Conservation (phyloP, 1,140 invertebrate genomes). For the Calliphora vicina region DNA sequence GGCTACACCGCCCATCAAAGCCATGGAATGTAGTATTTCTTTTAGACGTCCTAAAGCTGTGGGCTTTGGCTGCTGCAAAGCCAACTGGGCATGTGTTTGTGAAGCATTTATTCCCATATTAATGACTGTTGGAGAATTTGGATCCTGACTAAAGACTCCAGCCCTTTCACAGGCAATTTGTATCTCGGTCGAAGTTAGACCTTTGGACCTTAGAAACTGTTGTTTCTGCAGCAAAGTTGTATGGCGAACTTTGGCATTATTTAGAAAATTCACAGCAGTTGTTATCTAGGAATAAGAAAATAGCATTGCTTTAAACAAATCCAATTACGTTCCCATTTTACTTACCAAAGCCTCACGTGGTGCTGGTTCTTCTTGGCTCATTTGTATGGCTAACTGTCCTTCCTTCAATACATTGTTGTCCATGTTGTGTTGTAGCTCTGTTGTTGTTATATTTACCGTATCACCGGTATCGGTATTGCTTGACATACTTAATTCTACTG, state of each 20-base stretch:
- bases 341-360: slow-evolving; percentile 58
- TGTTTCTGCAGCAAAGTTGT: slow-evolving; percentile 80
- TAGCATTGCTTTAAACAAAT: slow-evolving; percentile 37
- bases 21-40: slow-evolving; percentile 73
- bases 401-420: background rate
- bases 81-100: slow-evolving; percentile 46
- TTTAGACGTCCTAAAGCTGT: slow-evolving; percentile 66
- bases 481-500: slow-evolving; percentile 55
- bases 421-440: slow-evolving; percentile 41
- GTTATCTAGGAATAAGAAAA: slow-evolving; percentile 73
- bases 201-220: slow-evolving; percentile 82
- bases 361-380: slow-evolving; percentile 37
- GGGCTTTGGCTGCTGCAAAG: slow-evolving; percentile 58
- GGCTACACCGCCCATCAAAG: slow-evolving; percentile 73
- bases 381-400: background rate
- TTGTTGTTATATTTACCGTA: slow-evolving; percentile 50
- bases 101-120: slow-evolving; percentile 60
- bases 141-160: slow-evolving; percentile 62
- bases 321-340: background rate
- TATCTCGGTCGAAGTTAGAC: slow-evolving; percentile 81
- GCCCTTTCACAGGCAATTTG: slow-evolving; percentile 74
- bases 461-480: slow-evolving; percentile 61
- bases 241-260: slow-evolving; percentile 80
- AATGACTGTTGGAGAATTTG: slow-evolving; percentile 56
- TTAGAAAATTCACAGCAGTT: slow-evolving; percentile 86